Base-by-base conservation (phyloP, 2,113 vertebrate genomes). In the Bucco capensis region DNA sequence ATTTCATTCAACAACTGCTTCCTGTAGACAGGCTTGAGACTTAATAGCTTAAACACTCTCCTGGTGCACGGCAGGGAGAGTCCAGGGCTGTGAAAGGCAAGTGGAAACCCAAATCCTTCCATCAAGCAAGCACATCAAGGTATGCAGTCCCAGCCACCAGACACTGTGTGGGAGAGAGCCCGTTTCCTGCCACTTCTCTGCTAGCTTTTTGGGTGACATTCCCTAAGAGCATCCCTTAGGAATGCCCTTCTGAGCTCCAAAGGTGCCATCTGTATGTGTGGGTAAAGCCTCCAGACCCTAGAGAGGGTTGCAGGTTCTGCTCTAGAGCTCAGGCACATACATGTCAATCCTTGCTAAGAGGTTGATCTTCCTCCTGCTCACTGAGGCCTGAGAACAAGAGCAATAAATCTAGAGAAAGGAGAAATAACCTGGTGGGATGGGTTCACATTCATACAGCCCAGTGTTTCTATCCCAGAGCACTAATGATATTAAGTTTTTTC, bases 1-100 rank as follows among this genome's bases (percentile, higher is more conserved):
- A 28, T 53, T 90, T 96, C 86, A 84, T 86, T 94, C 86, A 88
- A 86, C 69, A 90, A 90, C 76, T 50, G 80, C 35, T 92, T 94
- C 92, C 94, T 90, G 80, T 19, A 86, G 72, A 58, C 95, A 88
- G 47, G 22, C 53, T 78, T 65, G n/a, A 4, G 61, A 86, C 58
- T 96, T 85, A 91, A 94, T 76, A 54, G 77, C 83, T 92, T 88
- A 78, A 93, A 90, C 83, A 90, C 60, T 56, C 70, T 84, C 30
- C 80, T 73, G 73, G 83, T 3, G 2, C 81, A 60, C 8, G 37
- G 77, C 46, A 94, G 86, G 76, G 70, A 46, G 18, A 74, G 74
- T 21, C 91, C 83, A 83, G 62, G 78, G 65, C 66, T 79, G 75
- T 51, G 72, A 86, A 86, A 7, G 67, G 69, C 47, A 91, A 80